A percentile compares a stretch with the other conserved stretches of the same genome.
Conservation (phyloP, 2,888 invertebrate species). For the Tanytarsus gracilentus region DNA sequence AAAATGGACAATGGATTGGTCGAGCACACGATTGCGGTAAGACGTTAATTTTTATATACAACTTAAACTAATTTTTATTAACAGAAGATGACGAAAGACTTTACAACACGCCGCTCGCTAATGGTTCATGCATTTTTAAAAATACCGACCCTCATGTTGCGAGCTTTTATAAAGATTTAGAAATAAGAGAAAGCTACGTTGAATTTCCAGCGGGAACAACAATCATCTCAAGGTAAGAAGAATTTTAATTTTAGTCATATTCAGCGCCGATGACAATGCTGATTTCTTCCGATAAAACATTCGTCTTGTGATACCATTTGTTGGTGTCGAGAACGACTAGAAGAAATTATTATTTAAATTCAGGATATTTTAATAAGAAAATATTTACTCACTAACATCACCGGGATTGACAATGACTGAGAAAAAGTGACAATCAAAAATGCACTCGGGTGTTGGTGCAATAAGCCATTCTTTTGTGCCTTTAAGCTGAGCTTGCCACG, state of each 20-base stretch:
- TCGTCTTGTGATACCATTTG: conserved; percentile 90
- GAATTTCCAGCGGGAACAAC: conserved; percentile 69
- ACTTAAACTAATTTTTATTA: conserved; percentile 30
- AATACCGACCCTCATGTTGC: conserved; percentile 73
- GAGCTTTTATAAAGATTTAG: conserved; percentile 70
- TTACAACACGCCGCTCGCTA: conserved; percentile 47
- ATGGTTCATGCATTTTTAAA: conserved; percentile 65
- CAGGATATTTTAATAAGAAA: conserved; percentile 6
- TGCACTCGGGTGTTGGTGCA: conserved; percentile 89
- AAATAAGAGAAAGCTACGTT: conserved; percentile 63
- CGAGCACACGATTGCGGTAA: conserved; percentile 70
- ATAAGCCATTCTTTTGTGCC: conserved; percentile 84
- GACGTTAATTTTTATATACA: conserved; percentile 31
- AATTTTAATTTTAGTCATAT: conserved; percentile 61
- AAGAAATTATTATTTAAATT: conserved; percentile 35
- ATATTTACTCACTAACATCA: conserved; percentile 65
- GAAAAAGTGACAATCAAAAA: conserved; percentile 54
- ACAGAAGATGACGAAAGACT: conserved; percentile 40
- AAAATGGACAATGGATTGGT: conserved; percentile 77
- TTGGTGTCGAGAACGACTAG: conserved; percentile 90
- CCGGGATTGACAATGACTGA: conserved; percentile 67
- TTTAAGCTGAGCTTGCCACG: conserved; percentile 93
- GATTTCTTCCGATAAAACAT: conserved; percentile 74
- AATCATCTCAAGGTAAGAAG: conserved; percentile 51
- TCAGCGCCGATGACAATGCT: conserved; percentile 96